phyloP scores from a whole-genome alignment of 2,113 vertebrate genomes.

The Alectura lathami region DNA sequence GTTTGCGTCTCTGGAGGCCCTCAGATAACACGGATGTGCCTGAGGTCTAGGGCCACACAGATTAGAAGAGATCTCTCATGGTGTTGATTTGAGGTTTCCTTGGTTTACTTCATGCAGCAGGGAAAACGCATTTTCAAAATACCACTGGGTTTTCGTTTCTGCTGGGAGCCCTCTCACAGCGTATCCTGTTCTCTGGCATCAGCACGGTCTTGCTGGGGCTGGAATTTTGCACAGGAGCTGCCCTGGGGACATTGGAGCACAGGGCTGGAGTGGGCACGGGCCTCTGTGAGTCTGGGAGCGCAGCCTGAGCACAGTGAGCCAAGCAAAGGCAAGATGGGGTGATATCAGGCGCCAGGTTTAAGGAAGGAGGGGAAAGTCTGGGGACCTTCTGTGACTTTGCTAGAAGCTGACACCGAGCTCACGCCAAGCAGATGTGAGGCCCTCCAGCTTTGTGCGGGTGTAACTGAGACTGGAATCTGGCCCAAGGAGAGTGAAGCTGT shows the following conservation, averaged over 20 bases:
- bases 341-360: background rate
- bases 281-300: rapidly evolving
- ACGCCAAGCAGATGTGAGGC: background rate
- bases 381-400: conserved; percentile 31
- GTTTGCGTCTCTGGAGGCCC: background rate
- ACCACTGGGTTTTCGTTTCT: background rate
- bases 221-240: background rate
- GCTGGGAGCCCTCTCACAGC: background rate
- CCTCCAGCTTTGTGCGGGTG: conserved; percentile 60
- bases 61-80: background rate
- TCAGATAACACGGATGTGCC: background rate
- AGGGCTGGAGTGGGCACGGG: rapidly evolving
- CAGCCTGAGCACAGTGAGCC: background rate
- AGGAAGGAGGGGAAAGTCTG: background rate
- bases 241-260: background rate
- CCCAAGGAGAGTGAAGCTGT: conserved; percentile 45
- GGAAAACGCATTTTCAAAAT: background rate
- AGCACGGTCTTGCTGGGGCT: rapidly evolving
- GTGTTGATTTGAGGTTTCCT: conserved; percentile 22
- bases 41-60: background rate
- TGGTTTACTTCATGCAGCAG: background rate
- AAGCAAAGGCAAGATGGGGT: background rate
- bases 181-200: background rate
- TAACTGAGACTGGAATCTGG: conserved; percentile 48
- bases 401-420: background rate